phyloP scores from a whole-genome alignment of 2,888 invertebrate species.

The Caenorhabditis virilis region DNA sequence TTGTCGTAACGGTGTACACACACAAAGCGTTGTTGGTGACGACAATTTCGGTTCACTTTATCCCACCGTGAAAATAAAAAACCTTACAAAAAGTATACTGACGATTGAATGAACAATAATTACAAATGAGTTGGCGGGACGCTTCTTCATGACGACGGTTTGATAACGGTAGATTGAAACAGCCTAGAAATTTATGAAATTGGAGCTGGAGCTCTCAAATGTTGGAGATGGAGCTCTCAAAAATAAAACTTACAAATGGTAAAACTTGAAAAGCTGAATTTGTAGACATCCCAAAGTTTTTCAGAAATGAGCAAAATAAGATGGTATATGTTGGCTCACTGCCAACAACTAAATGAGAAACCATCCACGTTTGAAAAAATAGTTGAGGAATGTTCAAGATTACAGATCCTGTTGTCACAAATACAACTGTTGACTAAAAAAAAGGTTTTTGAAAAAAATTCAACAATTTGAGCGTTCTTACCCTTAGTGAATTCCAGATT shows the following conservation, averaged over 20 bases:
- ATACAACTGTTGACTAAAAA: conserved; percentile 32
- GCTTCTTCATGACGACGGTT: conserved; percentile 25
- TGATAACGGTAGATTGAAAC: conserved; percentile 34
- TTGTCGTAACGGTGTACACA: no score
- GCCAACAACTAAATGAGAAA: conserved; percentile 18
- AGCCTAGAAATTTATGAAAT: conserved; percentile 30
- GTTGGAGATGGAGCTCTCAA: no score
- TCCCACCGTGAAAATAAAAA: no score
- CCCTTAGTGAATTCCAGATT: conserved; percentile 29
- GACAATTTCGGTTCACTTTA: no score
- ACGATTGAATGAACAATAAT: conserved; percentile 12
- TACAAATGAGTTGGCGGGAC: conserved; percentile 19
- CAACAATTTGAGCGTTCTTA: no score
- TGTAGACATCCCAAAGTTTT: conserved; percentile 28
- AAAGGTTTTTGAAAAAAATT: no score
- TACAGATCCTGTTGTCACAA: conserved; percentile 29
- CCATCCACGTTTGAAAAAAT: conserved; percentile 34
- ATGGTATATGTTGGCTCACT: conserved; percentile 19
- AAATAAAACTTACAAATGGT: conserved; percentile 25
- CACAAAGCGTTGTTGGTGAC: no score
- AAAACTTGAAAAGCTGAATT: conserved; percentile 31
- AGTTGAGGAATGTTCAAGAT: conserved; percentile 25
- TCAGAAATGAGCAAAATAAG: conserved; percentile 24
- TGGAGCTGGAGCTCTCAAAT: no score
- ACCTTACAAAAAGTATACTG: conserved; percentile 17